Percentiles rank a stretch among this genome's conserved stretches.
These are phyloP conservation scores for Oligia fasciuncula DNA, from an alignment of 2,888 invertebrate species.

Conservation along the genomic window DNA sequence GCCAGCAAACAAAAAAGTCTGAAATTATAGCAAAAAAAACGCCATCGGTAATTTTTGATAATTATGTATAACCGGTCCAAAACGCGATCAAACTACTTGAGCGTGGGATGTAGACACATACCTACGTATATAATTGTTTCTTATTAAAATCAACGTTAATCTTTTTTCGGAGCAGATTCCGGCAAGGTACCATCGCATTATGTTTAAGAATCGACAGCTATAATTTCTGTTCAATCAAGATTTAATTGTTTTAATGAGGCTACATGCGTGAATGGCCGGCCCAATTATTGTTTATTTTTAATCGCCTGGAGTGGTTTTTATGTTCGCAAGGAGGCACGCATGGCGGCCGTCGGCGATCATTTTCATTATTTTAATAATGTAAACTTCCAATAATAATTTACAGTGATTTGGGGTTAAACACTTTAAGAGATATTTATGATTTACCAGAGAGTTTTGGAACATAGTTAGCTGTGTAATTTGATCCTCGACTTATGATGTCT, in stretches of 20 bases:
- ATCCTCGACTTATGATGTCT: conserved; percentile 75
- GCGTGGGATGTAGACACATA: conserved; percentile 86
- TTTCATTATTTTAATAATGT: conserved; percentile 91
- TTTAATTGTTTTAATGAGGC: conserved; percentile 91
- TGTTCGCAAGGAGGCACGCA: conserved; percentile 89
- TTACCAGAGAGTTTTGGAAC: conserved; percentile 80
- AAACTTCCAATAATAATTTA: conserved; percentile 90
- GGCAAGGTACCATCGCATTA: conserved; percentile 87
- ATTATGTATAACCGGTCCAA: conserved; percentile 86
- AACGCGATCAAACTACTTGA: conserved; percentile 84
- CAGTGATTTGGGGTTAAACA: conserved; percentile 90
- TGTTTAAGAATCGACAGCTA: conserved; percentile 90
- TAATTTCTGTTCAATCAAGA: conserved; percentile 91
- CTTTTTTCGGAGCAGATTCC: conserved; percentile 89
- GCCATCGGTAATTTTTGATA: conserved; percentile 89
- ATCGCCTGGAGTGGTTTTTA: conserved; percentile 90
- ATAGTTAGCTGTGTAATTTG: conserved; percentile 85
- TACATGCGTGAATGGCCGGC: conserved; percentile 90
- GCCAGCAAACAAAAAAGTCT: conserved; percentile 77
- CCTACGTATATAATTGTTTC: conserved; percentile 89
- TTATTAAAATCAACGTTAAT: conserved; percentile 90
- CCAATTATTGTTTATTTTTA: conserved; percentile 91
- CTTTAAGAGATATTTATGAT: conserved; percentile 89
- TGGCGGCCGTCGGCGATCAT: conserved; percentile 88
- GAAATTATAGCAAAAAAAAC: conserved; percentile 83